These are phyloP conservation scores for Trichacis sp. DNA, from an alignment of 2,888 invertebrate genomes.

Conservation along the genomic window DNA sequence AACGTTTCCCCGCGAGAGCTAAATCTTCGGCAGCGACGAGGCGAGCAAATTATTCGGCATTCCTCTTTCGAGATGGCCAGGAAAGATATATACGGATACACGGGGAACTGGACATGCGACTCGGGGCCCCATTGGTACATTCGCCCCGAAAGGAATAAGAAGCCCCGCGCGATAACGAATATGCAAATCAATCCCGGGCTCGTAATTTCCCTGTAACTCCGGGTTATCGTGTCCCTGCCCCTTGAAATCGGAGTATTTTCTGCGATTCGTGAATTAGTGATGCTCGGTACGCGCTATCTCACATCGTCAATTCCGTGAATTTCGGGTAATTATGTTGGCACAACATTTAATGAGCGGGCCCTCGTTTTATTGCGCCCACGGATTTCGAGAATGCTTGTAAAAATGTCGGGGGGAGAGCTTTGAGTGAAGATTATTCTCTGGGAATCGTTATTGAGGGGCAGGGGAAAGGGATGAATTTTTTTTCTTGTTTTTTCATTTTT, in stretches of 20 bases:
- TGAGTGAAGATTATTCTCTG: too few relatives aligned
- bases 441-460: too few relatives aligned
- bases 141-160: constrained; percentile 11
- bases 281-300: constrained; percentile 35
- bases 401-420: too few relatives aligned
- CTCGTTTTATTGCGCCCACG: constrained; percentile 25
- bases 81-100: constrained; percentile 4
- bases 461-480: too few relatives aligned
- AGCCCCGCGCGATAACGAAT: constrained; percentile 35
- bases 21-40: constrained; percentile 46
- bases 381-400: constrained; percentile 12
- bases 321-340: constrained; percentile 32
- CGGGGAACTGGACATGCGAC: constrained; percentile 24
- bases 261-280: constrained; percentile 35
- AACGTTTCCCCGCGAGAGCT: constrained; percentile 22
- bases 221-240: constrained; percentile 30
- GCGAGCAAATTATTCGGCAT: constrained; percentile 58
- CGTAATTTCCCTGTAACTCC: constrained; percentile 38
- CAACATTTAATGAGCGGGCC: constrained; percentile 21
- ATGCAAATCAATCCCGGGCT: constrained; percentile 39
- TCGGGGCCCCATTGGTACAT: background rate
- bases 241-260: constrained; percentile 34
- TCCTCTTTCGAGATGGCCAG: constrained; percentile 45
- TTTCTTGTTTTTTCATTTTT: too few relatives aligned
- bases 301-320: constrained; percentile 36